These are phyloP conservation scores for Lutjanus campechanus DNA, from an alignment of 2,797 vertebrate species.

Conservation along the genomic window DNA sequence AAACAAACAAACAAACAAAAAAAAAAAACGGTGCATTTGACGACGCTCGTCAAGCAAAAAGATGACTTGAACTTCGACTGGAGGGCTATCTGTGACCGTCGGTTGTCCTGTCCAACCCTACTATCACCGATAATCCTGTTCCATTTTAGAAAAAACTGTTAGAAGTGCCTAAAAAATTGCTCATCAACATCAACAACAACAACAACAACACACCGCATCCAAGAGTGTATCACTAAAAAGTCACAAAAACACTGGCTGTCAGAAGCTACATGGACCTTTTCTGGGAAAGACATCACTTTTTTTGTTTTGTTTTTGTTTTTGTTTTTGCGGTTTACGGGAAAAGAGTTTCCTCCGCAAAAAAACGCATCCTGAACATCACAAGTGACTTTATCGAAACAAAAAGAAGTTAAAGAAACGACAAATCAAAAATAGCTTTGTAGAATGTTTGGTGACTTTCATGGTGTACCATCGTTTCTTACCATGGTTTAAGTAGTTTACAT, in stretches of 20 bases:
- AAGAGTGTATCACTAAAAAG: slow-evolving; percentile 65
- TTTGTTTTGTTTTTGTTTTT: too few species aligned
- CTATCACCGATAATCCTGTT: slow-evolving; percentile 85
- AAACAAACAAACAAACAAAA: slow-evolving; percentile 27
- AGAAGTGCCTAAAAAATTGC: slow-evolving; percentile 88
- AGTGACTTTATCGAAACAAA: slow-evolving; percentile 74
- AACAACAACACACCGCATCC: slow-evolving; percentile 74
- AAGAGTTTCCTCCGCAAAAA: slow-evolving; percentile 4
- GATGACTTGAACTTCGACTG: slow-evolving; percentile 82
- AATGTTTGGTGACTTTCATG: slow-evolving; percentile 80
- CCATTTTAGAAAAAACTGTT: slow-evolving; percentile 83
- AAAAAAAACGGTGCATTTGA: slow-evolving; percentile 71
- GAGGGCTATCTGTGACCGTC: slow-evolving; percentile 82
- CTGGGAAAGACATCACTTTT: slow-evolving; percentile 38
- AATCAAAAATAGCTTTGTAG: slow-evolving; percentile 79
- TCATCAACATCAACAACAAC: slow-evolving; percentile 77
- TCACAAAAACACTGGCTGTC: slow-evolving; percentile 55
- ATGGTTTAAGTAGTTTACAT: slow-evolving; percentile 83
- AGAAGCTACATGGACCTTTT: slow-evolving; percentile 49
- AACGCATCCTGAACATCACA: slow-evolving; percentile 69
- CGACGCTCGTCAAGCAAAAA: slow-evolving; percentile 70
- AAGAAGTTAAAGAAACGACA: slow-evolving; percentile 59
- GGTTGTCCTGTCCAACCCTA: slow-evolving; percentile 77
- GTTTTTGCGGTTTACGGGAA: background rate
- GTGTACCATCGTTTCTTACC: slow-evolving; percentile 76